These are phyloP conservation scores for Gracilinanus agilis DNA, from an alignment of 2,113 vertebrate species.

Conservation along the genomic window DNA sequence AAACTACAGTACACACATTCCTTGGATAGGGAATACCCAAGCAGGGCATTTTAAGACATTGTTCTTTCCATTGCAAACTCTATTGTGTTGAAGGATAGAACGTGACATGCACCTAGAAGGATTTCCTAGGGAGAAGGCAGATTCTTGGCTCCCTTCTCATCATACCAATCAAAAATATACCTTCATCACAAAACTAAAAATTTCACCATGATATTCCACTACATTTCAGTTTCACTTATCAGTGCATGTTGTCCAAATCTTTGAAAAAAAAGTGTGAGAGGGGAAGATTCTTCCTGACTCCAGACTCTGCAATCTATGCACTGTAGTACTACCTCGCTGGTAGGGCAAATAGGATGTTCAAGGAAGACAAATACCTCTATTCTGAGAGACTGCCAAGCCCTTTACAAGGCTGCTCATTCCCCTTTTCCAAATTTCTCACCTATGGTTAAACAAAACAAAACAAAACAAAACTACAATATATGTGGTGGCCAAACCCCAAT, in stretches of 20 bases:
- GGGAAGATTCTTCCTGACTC: no score
- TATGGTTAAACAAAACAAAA: no score
- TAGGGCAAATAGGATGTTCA: no score
- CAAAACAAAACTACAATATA: no score
- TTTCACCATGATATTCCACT: not conserved
- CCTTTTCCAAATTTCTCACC: no score
- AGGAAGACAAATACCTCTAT: no score
- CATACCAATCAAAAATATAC: not conserved
- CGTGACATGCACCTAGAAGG: not conserved
- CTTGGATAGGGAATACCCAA: not conserved
- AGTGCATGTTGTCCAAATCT: not conserved
- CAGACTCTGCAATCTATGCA: not conserved
- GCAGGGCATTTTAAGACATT: not conserved
- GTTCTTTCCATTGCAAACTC: not conserved
- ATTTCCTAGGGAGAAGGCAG: not conserved
- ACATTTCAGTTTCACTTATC: not conserved
- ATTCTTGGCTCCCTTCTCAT: not conserved
- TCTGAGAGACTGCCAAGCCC: no score
- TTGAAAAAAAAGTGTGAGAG: not conserved
- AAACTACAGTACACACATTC: not conserved
- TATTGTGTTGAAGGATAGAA: not conserved
- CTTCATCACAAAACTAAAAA: not conserved
- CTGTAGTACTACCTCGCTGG: no score
- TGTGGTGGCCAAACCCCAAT: no score
- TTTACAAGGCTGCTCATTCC: no score